Evolutionary conservation across 2,797 vertebrate genomes (phyloP).

Genomic region (Leuciscus waleckii): DNA sequence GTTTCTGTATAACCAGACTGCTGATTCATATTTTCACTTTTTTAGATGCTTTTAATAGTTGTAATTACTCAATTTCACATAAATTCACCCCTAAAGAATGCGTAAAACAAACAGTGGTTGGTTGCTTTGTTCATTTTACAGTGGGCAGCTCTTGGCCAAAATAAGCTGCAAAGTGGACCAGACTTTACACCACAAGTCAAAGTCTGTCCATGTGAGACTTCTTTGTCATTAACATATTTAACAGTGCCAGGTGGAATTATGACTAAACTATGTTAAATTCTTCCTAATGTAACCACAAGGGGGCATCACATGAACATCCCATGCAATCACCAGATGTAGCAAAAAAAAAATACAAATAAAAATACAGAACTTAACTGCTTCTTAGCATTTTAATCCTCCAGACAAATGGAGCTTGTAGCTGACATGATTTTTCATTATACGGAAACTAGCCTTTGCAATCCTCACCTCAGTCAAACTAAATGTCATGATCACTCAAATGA

Average conservation of each 20-base stretch:
- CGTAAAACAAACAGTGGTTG: not conserved
- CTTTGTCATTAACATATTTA: conserved; percentile 1
- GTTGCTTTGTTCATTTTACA: not conserved
- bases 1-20: not conserved
- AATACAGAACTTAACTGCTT: conserved; percentile 6
- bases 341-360: not conserved
- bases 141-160: not conserved
- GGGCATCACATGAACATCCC: conserved; percentile 55
- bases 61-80: not conserved
- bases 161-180: not conserved
- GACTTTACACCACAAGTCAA: conserved; percentile 9
- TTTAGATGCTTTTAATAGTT: not conserved
- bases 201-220: not conserved
- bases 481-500: conserved; percentile 66
- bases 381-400: conserved; percentile 13
- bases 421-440: conserved; percentile 10
- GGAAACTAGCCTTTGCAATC: conserved; percentile 27
- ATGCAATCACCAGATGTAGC: conserved; percentile 12
- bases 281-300: conserved; percentile 55
- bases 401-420: not conserved
- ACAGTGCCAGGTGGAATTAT: not conserved
- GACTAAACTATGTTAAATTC: not conserved
- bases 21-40: not conserved
- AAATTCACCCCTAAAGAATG: not conserved
- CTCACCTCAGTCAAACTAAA: conserved; percentile 72